A percentile compares a stretch with the other conserved stretches of the same genome.
These are phyloP conservation scores for Sinella curviseta DNA, from an alignment of 1,140 invertebrate species.

Conservation along the genomic window DNA sequence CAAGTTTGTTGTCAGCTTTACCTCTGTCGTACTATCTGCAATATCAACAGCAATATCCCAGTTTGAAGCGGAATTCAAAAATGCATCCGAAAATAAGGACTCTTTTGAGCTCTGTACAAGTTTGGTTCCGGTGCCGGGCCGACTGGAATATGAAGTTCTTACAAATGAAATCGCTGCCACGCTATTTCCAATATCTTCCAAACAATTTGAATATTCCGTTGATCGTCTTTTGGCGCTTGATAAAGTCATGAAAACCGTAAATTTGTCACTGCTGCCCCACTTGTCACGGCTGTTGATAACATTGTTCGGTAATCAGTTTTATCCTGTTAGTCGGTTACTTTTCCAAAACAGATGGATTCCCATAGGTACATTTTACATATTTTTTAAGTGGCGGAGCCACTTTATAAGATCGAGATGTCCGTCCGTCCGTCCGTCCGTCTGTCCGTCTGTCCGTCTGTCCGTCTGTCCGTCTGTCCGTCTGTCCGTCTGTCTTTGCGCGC, in stretches of 20 bases:
- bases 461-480: no score
- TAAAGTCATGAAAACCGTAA: neutral
- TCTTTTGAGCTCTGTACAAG: neutral
- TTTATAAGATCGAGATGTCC: no score
- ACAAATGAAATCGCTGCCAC: neutral
- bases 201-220: neutral
- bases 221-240: neutral
- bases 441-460: no score
- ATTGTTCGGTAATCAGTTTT: no score
- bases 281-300: no score
- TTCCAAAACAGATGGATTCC: no score
- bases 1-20: neutral
- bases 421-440: no score
- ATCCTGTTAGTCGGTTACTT: no score
- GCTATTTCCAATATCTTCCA: neutral
- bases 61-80: neutral
- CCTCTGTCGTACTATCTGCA: neutral
- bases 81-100: neutral
- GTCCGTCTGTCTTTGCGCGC: no score
- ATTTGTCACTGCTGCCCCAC: neutral
- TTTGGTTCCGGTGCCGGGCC: neutral
- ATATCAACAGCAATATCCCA: neutral
- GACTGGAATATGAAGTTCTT: neutral
- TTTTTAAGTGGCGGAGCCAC: no score
- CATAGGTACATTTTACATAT: no score